phyloP scores from a whole-genome alignment of 37 sponge, comb jelly and placozoan genomes.

The Oscarella lobularis region DNA sequence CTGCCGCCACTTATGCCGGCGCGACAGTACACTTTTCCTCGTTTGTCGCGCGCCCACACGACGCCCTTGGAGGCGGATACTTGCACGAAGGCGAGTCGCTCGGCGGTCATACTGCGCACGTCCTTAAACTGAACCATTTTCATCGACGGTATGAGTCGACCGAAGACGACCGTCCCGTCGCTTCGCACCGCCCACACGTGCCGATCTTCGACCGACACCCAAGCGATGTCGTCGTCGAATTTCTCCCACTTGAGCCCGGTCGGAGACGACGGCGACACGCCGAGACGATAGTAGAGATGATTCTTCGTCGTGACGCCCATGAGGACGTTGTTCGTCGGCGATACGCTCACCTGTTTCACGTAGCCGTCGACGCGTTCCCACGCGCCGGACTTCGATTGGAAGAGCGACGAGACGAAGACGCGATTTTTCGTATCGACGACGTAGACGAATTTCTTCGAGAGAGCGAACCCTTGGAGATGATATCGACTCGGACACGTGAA shows the following conservation, averaged over 20 bases:
- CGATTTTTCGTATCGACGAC: neutral
- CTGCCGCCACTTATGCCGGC: slow-evolving; percentile 2
- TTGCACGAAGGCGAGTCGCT: neutral
- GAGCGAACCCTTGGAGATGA: neutral
- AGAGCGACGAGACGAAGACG: neutral
- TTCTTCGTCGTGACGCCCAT: neutral
- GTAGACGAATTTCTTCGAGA: neutral
- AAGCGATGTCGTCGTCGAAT: neutral
- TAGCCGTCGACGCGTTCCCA: neutral
- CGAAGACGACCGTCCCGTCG: neutral
- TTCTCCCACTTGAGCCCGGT: neutral
- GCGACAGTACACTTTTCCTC: neutral
- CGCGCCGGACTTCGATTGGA: neutral
- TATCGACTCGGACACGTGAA: neutral
- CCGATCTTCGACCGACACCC: neutral
- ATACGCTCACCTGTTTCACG: neutral
- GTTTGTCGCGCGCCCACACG: slow-evolving; percentile 4
- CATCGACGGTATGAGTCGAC: neutral
- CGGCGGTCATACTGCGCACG: neutral
- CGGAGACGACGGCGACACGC: neutral
- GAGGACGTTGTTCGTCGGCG: neutral
- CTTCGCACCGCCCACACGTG: neutral
- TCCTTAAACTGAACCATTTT: neutral
- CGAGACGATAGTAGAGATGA: neutral
- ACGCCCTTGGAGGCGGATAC: neutral